Evolutionary conservation across 1,140 invertebrate genomes (phyloP), one percentile per base, ranked within the genome.

Genomic region (Drosophila mojavensis): DNA sequence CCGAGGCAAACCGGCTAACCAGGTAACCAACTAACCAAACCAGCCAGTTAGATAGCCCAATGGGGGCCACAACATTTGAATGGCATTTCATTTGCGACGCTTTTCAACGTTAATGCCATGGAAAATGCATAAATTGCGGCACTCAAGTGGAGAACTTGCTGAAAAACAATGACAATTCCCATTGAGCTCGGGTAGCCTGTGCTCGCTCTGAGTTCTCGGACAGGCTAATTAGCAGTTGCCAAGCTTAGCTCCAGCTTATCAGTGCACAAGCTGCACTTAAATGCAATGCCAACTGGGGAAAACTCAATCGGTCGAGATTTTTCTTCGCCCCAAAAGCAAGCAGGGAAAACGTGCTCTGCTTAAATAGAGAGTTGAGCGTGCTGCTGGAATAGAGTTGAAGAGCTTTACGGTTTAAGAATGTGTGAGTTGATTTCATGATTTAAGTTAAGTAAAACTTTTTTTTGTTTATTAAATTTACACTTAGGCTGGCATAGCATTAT

Each of bases 121-220:
- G 82, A 86, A 86, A 88, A 86, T 86, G 82, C 82, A 86, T 86
- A 86, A 86, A 86, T 88, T 86, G 83, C 75, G 79, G 82, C 69
- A 81, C 64, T 69, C 82, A 81, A 84, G 69, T 78, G 66, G 59
- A 69, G 71, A 75, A 78, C 58, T 78, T 81, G 66, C 60, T 54
- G 66, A 70, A 78, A 80, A 78, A 85, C 78, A 86, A 78, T 71
- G 78, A 67, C 43, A 48, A 60, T 60, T 26, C 65, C 48, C 43
- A 15, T 17, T 17, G 5, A 15, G n/a, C 43, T 15, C 6, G 15
- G n/a, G 4, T 2, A 6, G 13, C 43, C 9, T 10, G 7, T 9
- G 33, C 43, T 47, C 43, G n/a, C 43, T 20, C 43, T 47, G 53
- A 43, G 33, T 41, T 68, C 51, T 69, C 55, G 61, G 41, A 50